These are phyloP conservation scores for Hirudo medicinalis DNA, from an alignment of 1,140 invertebrate species.

Conservation along the genomic window DNA sequence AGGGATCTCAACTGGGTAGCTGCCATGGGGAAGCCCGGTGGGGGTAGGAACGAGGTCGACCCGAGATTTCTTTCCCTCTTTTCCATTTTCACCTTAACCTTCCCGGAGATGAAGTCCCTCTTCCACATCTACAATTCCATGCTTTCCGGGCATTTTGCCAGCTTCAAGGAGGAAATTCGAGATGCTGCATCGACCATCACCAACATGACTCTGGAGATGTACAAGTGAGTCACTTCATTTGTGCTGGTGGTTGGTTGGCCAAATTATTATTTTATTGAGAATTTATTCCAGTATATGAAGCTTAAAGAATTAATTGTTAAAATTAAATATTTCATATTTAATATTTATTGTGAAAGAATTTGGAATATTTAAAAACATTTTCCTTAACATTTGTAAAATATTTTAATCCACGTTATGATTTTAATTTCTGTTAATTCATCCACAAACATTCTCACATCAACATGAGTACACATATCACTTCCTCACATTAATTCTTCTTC, in stretches of 20 bases:
- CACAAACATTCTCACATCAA: too few relatives aligned
- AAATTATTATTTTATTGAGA: not conserved
- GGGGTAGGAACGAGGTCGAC: constrained; percentile 74
- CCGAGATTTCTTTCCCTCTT: constrained; percentile 77
- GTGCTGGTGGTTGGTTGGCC: not conserved
- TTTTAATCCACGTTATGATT: too few relatives aligned
- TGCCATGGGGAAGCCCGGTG: constrained; percentile 57
- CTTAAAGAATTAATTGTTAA: too few relatives aligned
- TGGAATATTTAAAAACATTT: too few relatives aligned
- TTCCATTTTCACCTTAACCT: constrained; percentile 67
- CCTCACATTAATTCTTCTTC: too few relatives aligned
- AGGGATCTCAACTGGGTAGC: constrained; percentile 55
- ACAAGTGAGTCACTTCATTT: constrained; percentile 47
- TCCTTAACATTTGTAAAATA: too few relatives aligned
- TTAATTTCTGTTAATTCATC: too few relatives aligned
- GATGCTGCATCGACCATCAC: constrained; percentile 53
- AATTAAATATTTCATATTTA: too few relatives aligned
- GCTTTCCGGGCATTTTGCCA: constrained; percentile 57
- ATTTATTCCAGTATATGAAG: too few relatives aligned
- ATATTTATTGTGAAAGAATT: too few relatives aligned
- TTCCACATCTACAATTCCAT: constrained; percentile 55
- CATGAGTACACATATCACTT: too few relatives aligned
- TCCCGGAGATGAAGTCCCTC: constrained; percentile 53
- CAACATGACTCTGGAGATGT: constrained; percentile 64
- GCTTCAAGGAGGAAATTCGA: constrained; percentile 55